Conservation (phyloP, 2,888 invertebrate species). For the Melangyna quadrimaculata region DNA sequence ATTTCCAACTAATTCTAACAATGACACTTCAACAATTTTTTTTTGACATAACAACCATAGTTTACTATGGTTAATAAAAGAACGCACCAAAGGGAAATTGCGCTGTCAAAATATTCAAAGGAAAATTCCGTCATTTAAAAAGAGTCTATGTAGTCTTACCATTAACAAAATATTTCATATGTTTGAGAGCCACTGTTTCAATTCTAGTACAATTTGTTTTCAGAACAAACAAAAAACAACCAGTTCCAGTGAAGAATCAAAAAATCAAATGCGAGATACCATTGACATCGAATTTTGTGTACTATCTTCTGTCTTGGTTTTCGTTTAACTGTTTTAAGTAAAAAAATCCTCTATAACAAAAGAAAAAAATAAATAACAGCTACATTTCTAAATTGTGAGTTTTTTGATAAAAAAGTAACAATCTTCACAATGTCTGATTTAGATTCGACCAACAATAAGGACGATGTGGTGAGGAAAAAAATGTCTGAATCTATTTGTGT, state of each 20-base stretch:
- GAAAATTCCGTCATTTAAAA: no score
- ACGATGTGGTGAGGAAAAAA: background rate
- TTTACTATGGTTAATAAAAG: no score
- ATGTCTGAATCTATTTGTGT: background rate
- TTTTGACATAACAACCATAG: no score
- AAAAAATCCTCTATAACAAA: background rate
- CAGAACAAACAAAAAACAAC: background rate
- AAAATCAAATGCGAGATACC: background rate
- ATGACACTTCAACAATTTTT: no score
- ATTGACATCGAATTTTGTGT: background rate
- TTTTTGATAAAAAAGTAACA: background rate
- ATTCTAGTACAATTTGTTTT: background rate
- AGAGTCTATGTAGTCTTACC: background rate
- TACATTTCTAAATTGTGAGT: background rate
- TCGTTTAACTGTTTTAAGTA: background rate
- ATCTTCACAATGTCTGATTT: background rate
- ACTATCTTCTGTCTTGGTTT: background rate
- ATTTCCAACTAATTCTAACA: no score
- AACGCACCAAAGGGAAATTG: no score
- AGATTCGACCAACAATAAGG: background rate
- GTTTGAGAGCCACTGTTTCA: background rate
- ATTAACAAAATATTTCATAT: no score
- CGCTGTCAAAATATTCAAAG: no score
- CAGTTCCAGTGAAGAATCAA: no score
- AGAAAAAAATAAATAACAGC: background rate